These are phyloP conservation scores for Philopedon plagiatum DNA, from an alignment of 2,888 invertebrate species.

Conservation along the genomic window DNA sequence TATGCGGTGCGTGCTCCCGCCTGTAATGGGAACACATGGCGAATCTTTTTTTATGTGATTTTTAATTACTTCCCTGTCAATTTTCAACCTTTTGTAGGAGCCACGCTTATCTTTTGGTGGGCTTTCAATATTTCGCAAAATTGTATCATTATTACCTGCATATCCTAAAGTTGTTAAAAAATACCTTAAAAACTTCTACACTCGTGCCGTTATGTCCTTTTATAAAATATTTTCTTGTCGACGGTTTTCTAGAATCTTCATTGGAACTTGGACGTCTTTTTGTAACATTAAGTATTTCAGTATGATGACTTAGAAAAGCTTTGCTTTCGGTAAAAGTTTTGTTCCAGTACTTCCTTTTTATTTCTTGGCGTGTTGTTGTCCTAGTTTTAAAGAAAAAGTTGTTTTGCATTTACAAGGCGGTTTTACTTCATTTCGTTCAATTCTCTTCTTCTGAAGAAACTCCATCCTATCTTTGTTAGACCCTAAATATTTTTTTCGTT, in stretches of 20 bases:
- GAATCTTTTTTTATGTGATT: no score
- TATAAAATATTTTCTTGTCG: not conserved
- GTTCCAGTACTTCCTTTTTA: no score
- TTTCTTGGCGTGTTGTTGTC: no score
- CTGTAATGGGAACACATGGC: no score
- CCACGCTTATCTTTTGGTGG: constrained; percentile 2
- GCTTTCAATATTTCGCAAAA: not conserved
- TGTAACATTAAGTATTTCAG: not conserved
- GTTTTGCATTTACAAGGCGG: no score
- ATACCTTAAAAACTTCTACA: not conserved
- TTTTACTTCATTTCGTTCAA: no score
- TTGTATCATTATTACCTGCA: not conserved
- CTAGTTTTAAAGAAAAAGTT: no score
- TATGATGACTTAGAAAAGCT: not conserved
- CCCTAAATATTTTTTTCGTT: no score
- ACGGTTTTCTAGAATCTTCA: not conserved
- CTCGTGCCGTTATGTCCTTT: not conserved
- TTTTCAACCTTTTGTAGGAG: not conserved
- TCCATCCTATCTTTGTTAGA: no score
- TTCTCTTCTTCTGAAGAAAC: no score
- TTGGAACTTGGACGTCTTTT: not conserved
- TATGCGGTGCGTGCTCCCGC: no score
- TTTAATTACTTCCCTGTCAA: no score
- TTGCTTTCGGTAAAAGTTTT: not conserved
- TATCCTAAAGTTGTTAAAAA: not conserved